phyloP scores from a whole-genome alignment of 2,797 vertebrate species.

The Ispidina picta region DNA sequence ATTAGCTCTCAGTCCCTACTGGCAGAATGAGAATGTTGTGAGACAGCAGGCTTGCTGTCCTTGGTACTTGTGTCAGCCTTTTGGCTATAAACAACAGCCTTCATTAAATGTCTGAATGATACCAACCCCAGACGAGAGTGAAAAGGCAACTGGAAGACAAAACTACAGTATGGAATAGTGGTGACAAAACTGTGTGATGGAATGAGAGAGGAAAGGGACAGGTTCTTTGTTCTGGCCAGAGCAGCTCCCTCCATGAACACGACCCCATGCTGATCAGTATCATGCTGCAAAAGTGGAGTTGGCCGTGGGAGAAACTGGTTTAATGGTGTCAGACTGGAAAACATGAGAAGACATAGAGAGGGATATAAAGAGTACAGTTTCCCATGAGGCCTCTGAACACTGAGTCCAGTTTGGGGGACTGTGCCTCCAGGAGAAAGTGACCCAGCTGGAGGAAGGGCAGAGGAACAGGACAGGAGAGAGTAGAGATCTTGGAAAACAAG shows the following conservation, averaged over 20 bases:
- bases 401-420: not conserved
- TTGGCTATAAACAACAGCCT: not conserved
- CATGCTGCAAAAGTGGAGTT: fast-evolving
- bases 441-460: not conserved
- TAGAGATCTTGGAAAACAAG: not conserved
- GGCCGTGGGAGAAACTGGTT: not conserved
- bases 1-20: not conserved
- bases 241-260: not conserved
- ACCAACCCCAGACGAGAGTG: not conserved
- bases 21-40: not conserved
- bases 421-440: not conserved
- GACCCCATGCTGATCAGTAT: not conserved
- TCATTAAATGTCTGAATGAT: not conserved
- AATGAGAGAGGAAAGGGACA: not conserved
- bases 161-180: not conserved
- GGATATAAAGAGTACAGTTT: not conserved
- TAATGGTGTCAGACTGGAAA: not conserved
- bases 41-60: not conserved
- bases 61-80: not conserved
- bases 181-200: not conserved
- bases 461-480: not conserved
- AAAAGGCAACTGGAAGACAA: not conserved
- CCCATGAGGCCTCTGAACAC: not conserved
- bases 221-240: not conserved
- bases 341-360: too few relatives aligned